Evolutionary conservation across 1,140 invertebrate genomes (phyloP).

Genomic region (Tetragonula clypearis): DNA sequence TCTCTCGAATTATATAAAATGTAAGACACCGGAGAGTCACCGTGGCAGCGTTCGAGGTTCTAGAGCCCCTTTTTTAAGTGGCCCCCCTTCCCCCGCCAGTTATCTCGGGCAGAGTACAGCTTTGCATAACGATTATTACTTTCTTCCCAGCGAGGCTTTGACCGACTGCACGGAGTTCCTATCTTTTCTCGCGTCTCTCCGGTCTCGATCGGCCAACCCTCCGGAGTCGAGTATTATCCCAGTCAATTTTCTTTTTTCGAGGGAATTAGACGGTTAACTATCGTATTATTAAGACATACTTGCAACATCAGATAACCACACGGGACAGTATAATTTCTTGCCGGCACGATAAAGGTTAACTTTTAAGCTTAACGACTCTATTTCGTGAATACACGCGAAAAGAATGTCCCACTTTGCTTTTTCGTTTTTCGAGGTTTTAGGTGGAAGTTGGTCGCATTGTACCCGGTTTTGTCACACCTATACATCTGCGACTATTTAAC

Average conservation of each 20-base stretch:
- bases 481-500: not conserved
- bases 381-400: not conserved
- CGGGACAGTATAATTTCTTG: conserved; percentile 14
- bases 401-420: not conserved
- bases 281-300: conserved; percentile 46
- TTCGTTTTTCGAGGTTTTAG: not conserved
- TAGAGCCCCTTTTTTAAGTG: conserved; percentile 50
- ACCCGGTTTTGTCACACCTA: not conserved
- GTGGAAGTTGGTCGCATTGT: not conserved
- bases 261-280: conserved; percentile 45
- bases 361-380: not conserved
- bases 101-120: conserved; percentile 66
- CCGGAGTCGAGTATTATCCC: not conserved
- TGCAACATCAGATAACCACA: conserved; percentile 1
- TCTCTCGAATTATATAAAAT: conserved; percentile 63
- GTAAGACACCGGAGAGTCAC: conserved; percentile 55
- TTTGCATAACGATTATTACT: conserved; percentile 74
- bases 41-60: conserved; percentile 25
- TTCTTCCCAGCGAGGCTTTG: conserved; percentile 54
- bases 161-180: conserved; percentile 25
- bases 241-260: conserved; percentile 9
- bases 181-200: conserved; percentile 38
- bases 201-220: not conserved
- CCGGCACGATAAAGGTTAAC: conserved; percentile 6
- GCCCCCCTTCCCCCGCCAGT: conserved; percentile 43